These are phyloP conservation scores for Ochropacha duplaris DNA, from an alignment of 2,888 invertebrate species.

Conservation along the genomic window DNA sequence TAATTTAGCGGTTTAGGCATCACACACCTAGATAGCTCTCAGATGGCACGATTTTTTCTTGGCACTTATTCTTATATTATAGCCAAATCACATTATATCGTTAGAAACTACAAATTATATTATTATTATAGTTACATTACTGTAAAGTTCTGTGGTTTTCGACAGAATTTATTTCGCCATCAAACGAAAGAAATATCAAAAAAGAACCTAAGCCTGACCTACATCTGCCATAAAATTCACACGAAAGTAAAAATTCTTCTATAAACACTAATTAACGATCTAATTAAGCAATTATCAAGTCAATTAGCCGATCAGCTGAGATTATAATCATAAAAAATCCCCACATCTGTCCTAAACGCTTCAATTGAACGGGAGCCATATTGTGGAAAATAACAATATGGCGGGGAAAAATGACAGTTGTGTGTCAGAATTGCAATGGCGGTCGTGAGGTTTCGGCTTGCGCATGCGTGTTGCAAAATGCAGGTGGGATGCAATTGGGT, in stretches of 20 bases:
- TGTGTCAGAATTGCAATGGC: background rate
- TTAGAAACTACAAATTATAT: too few relatives aligned
- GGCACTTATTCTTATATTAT: too few relatives aligned
- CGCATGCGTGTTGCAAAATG: background rate
- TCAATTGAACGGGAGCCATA: constrained; percentile 24
- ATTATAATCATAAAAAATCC: constrained; percentile 54
- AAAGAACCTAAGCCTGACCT: constrained; percentile 38
- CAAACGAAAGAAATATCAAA: too few relatives aligned
- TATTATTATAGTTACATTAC: too few relatives aligned
- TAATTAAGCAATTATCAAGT: constrained; percentile 48
- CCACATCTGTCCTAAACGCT: constrained; percentile 46
- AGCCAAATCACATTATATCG: too few relatives aligned
- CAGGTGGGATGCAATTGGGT: background rate
- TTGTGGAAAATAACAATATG: constrained; percentile 43
- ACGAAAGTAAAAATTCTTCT: constrained; percentile 51
- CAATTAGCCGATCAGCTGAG: constrained; percentile 57
- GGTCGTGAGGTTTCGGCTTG: background rate
- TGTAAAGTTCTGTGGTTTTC: too few relatives aligned
- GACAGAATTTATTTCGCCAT: too few relatives aligned
- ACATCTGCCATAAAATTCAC: constrained; percentile 64
- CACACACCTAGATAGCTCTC: too few relatives aligned
- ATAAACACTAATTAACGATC: constrained; percentile 40
- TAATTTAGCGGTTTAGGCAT: too few relatives aligned
- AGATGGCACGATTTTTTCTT: too few relatives aligned
- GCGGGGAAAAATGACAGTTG: background rate